Evolutionary conservation across 2,888 invertebrate genomes (phyloP).

Genomic region (Eledona agricola): DNA sequence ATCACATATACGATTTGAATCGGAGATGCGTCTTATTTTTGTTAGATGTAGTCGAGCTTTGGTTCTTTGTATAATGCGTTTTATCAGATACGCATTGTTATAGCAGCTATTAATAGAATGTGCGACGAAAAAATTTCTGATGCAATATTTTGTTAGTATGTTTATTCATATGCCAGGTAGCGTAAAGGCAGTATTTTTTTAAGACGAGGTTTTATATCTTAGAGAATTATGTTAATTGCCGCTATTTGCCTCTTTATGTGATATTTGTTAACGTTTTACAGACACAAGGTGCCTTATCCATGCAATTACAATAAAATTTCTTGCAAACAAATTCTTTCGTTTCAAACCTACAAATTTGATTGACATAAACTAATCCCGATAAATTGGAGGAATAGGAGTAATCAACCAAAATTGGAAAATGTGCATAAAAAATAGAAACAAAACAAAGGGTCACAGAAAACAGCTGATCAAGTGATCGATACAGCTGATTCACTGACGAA

Average conservation of each 20-base stretch:
- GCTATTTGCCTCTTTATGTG: constrained; percentile 41
- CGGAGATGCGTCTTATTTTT: too few relatives aligned
- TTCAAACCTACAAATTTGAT: background rate
- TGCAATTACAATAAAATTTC: constrained; percentile 35
- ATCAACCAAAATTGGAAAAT: constrained; percentile 1
- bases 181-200: constrained; percentile 20
- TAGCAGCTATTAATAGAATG: too few relatives aligned
- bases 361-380: background rate
- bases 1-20: too few relatives aligned
- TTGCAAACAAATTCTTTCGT: constrained; percentile 1
- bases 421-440: constrained; percentile 2
- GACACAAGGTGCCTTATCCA: constrained; percentile 45
- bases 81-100: too few relatives aligned
- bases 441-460: constrained; percentile 19
- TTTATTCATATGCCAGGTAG: constrained; percentile 5
- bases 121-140: too few relatives aligned
- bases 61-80: too few relatives aligned
- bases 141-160: constrained; percentile 19
- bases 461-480: constrained; percentile 26
- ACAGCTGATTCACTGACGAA: constrained; percentile 4
- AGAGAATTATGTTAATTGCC: constrained; percentile 25
- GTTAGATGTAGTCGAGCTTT: too few relatives aligned
- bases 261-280: constrained; percentile 40
- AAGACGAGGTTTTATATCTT: constrained; percentile 16
- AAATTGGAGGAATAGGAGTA: background rate